Conservation (phyloP, 1,140 invertebrate genomes). For the Drosophila sp. region DNA sequence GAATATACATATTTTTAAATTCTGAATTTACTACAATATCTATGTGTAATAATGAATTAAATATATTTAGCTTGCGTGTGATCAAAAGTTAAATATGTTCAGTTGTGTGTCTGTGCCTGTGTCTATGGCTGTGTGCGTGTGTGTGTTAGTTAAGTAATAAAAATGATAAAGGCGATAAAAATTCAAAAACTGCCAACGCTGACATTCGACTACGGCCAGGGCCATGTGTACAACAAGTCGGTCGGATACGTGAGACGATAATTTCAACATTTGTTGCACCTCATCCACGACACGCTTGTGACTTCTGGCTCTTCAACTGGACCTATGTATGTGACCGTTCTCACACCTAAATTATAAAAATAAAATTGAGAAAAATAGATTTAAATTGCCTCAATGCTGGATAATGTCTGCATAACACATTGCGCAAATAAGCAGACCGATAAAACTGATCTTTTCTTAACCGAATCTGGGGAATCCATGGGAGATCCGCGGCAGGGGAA, state of each 20-base stretch:
- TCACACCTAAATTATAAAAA: slow-evolving; percentile 37
- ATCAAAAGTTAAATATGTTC: slow-evolving; percentile 46
- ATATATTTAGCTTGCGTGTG: slow-evolving; percentile 15
- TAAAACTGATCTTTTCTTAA: slow-evolving; percentile 41
- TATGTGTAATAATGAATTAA: slow-evolving; percentile 25
- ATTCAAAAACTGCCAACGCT: slow-evolving; percentile 58
- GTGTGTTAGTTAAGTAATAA: slow-evolving; percentile 56
- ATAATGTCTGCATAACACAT: slow-evolving; percentile 31
- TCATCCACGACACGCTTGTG: slow-evolving; percentile 9
- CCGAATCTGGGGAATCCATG: not conserved
- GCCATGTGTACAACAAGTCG: slow-evolving; percentile 47
- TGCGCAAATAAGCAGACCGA: slow-evolving; percentile 33
- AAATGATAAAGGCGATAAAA: slow-evolving; percentile 77
- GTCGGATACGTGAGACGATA: slow-evolving; percentile 48
- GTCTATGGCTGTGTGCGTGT: too few species aligned
- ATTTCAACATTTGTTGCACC: slow-evolving; percentile 53
- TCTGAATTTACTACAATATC: slow-evolving; percentile 9
- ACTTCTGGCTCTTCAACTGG: slow-evolving; percentile 9
- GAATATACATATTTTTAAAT: slow-evolving; percentile 15
- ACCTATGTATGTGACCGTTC: slow-evolving; percentile 20
- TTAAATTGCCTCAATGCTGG: slow-evolving; percentile 20
- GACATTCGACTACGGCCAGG: slow-evolving; percentile 12
- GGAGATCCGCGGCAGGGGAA: slow-evolving; percentile 8
- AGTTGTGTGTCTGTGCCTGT: slow-evolving; percentile 35
- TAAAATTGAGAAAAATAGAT: not conserved